These are phyloP conservation scores for Mercenaria mercenaria DNA, from an alignment of 1,140 invertebrate species.

Conservation along the genomic window DNA sequence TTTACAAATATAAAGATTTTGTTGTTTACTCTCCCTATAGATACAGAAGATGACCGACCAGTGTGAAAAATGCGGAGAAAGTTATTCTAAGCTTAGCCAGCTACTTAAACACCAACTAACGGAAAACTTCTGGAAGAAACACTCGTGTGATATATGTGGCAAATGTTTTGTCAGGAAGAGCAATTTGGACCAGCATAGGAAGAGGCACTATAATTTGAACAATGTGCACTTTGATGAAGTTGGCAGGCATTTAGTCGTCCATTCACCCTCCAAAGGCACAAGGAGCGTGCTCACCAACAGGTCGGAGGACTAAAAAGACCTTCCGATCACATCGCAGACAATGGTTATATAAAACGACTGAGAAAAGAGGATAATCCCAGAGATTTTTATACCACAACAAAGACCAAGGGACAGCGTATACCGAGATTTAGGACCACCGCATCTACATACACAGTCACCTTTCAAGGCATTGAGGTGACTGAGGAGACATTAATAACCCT, in stretches of 20 bases:
- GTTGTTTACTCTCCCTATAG: too few species aligned
- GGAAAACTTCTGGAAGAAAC: slow-evolving; percentile 10
- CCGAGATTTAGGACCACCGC: slow-evolving; percentile 18
- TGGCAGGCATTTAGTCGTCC: background rate
- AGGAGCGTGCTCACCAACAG: background rate
- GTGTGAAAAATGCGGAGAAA: too few species aligned
- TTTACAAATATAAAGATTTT: too few species aligned
- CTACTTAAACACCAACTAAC: background rate
- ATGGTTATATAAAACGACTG: background rate
- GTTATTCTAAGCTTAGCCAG: too few species aligned
- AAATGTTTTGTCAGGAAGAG: slow-evolving; percentile 2
- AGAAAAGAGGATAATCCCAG: background rate
- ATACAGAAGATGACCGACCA: background rate
- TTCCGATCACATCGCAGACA: background rate
- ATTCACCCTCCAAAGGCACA: background rate
- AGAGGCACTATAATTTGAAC: background rate
- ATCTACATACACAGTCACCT: background rate
- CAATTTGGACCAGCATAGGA: slow-evolving; percentile 26
- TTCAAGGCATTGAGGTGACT: slow-evolving; percentile 1
- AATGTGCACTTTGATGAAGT: slow-evolving; percentile 18
- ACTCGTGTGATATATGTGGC: background rate
- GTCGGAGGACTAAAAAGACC: background rate
- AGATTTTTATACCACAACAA: background rate
- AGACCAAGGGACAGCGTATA: slow-evolving; percentile 10
- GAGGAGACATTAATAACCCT: background rate